Evolutionary conservation across 1,140 invertebrate genomes (phyloP), one percentile per base, ranked within the genome.

Genomic region (Drosophila jambulina): DNA sequence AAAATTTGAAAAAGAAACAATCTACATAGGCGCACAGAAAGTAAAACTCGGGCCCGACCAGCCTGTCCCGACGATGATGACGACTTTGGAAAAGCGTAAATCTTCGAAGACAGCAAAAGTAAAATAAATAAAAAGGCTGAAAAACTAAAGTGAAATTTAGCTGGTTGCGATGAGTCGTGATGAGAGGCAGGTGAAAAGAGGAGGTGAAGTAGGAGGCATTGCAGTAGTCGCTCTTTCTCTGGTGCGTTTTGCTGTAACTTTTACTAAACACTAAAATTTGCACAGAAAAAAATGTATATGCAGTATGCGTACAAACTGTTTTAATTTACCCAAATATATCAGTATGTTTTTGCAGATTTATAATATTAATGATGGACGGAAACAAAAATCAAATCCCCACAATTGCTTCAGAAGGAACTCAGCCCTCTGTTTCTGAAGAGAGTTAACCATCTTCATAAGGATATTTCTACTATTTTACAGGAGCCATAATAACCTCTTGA

Each of bases 11-110:
- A 91, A 90, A 80, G 75, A 80, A 80, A 80, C 51, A 64, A 80
- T 75, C 77, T 74, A 60, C 75, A 78, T 75, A 59, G 57, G 62
- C 62, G 62, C 38, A 58, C 40, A 67, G 87, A 88, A 88, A 84
- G 80, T 88, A 87, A 88, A 87, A 88, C 63, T 72, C 80, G 60
- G 70, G 69, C 64, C 43, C 21, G 43, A 15, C 42, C 19, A 10
- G 21, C 19, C 19, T 36, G 19, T 13, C 79, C 78, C 60, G 70
- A 62, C 74, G 77, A 72, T 51, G 68, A 38, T 68, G 80, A 77
- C 69, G 80, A 80, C 85, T 88, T 90, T 90, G 84, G 85, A 88
- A 88, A 90, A 88, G 85, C 85, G 85, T 81, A 81, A 75, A 87
- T 82, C 60, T 75, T 64, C 60, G 75, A 76, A 87, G 70, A 79